phyloP scores from a whole-genome alignment of 2,888 invertebrate genomes.

The Abrostola triplasia region DNA sequence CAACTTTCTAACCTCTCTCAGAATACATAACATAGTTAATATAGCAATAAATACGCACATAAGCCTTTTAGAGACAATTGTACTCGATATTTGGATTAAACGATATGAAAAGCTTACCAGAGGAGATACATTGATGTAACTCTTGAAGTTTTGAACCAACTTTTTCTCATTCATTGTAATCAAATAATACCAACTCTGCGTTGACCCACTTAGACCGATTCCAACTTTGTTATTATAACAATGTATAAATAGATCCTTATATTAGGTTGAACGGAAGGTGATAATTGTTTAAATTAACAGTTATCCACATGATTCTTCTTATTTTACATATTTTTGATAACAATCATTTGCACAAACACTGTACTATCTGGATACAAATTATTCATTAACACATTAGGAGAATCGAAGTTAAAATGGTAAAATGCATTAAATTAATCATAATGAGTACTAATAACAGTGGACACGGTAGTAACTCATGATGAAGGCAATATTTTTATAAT shows the following conservation, averaged over 20 bases:
- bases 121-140: slow-evolving; percentile 85
- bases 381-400: slow-evolving; percentile 35
- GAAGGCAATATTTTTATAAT: slow-evolving; percentile 46
- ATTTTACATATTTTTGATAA: slow-evolving; percentile 77
- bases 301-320: slow-evolving; percentile 77
- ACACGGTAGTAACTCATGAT: slow-evolving; percentile 37
- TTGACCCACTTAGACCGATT: slow-evolving; percentile 75
- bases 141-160: slow-evolving; percentile 87
- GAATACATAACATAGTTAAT: slow-evolving; percentile 33
- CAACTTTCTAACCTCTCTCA: slow-evolving; percentile 43
- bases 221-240: slow-evolving; percentile 52
- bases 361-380: slow-evolving; percentile 60
- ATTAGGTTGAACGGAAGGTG: slow-evolving; percentile 57
- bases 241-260: slow-evolving; percentile 53
- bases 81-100: neutral
- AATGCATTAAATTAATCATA: slow-evolving; percentile 32
- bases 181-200: slow-evolving; percentile 67
- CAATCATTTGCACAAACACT: slow-evolving; percentile 75
- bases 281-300: slow-evolving; percentile 65
- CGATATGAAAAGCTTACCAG: slow-evolving; percentile 66
- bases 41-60: neutral
- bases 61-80: neutral
- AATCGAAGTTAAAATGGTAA: slow-evolving; percentile 11
- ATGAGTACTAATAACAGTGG: slow-evolving; percentile 30
- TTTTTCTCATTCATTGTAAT: slow-evolving; percentile 88